Conservation (phyloP, 2,797 vertebrate species). For the Cryptoblepharus egeriae region DNA sequence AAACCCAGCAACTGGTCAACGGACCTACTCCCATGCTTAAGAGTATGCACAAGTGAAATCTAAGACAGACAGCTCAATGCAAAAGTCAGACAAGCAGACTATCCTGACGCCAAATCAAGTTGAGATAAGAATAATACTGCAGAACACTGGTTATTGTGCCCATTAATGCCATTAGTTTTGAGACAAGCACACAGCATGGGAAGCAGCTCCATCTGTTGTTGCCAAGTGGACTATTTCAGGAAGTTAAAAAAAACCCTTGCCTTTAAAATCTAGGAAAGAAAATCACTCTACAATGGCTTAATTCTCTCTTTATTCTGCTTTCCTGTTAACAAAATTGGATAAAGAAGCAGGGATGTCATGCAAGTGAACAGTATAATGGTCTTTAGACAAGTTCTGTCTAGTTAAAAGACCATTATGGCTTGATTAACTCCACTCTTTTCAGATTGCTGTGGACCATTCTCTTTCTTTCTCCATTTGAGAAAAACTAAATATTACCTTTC, state of each 20-base stretch:
- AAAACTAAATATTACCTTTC: slow-evolving; percentile 9
- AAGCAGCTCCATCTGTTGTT: slow-evolving; percentile 20
- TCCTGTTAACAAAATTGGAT: slow-evolving; percentile 39
- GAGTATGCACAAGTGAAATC: not conserved
- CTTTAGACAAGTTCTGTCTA: slow-evolving; percentile 2
- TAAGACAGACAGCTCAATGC: slow-evolving; percentile 15
- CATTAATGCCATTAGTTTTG: slow-evolving; percentile 34
- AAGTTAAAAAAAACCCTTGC: slow-evolving; percentile 24
- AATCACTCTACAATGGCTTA: slow-evolving; percentile 30
- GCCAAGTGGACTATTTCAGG: slow-evolving; percentile 39
- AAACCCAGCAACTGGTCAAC: not conserved
- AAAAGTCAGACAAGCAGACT: slow-evolving; percentile 22
- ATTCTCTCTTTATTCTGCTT: slow-evolving; percentile 50
- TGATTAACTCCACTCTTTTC: slow-evolving; percentile 25
- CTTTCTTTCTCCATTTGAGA: not conserved
- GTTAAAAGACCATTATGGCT: slow-evolving; percentile 32
- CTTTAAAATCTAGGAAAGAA: slow-evolving; percentile 33
- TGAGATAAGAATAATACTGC: slow-evolving; percentile 19
- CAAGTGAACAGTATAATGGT: slow-evolving; percentile 24
- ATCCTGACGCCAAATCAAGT: slow-evolving; percentile 32
- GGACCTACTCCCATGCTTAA: not conserved
- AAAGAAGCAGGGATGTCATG: slow-evolving; percentile 15
- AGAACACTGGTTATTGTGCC: slow-evolving; percentile 18
- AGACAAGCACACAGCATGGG: slow-evolving; percentile 34
- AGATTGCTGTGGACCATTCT: not conserved